phyloP scores from a whole-genome alignment of 2,797 vertebrate genomes.

The Carcharodon carcharias region DNA sequence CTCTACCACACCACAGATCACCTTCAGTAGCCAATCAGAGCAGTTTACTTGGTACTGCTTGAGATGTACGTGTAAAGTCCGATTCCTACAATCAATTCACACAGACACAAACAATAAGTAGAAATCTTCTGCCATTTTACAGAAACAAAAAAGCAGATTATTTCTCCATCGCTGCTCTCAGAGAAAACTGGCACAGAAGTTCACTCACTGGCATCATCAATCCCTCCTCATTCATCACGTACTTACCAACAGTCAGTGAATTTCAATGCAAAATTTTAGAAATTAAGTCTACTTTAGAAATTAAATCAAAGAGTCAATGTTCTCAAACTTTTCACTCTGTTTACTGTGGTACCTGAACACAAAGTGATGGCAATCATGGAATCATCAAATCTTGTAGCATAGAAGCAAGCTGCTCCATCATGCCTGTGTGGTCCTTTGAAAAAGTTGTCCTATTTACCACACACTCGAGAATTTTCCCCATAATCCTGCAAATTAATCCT shows the following conservation, averaged over 20 bases:
- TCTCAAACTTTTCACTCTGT: not conserved
- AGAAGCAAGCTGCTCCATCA: not conserved
- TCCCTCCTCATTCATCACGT: not conserved
- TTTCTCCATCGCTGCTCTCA: not conserved
- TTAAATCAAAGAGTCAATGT: not conserved
- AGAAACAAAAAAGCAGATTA: not conserved
- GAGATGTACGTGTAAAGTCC: slow-evolving; percentile 59
- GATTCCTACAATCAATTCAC: slow-evolving; percentile 55
- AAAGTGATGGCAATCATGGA: not conserved
- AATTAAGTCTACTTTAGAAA: not conserved
- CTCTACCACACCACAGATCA: slow-evolving; percentile 61
- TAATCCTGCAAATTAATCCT: too few species aligned
- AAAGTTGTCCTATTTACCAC: not conserved
- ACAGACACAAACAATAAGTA: not conserved
- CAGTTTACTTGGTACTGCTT: slow-evolving; percentile 64
- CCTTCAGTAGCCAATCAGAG: slow-evolving; percentile 64
- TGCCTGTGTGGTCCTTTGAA: not conserved
- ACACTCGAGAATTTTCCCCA: too few species aligned
- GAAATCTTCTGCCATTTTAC: not conserved
- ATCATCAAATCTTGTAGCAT: not conserved
- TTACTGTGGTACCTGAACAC: not conserved
- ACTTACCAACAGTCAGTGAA: not conserved
- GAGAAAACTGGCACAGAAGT: not conserved
- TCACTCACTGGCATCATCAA: not conserved
- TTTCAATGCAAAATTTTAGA: not conserved